Percentiles rank a stretch among this genome's conserved stretches.
Evolutionary conservation across 2,113 vertebrate species (phyloP).

Genomic region (human (Homo sapiens)): DNA sequence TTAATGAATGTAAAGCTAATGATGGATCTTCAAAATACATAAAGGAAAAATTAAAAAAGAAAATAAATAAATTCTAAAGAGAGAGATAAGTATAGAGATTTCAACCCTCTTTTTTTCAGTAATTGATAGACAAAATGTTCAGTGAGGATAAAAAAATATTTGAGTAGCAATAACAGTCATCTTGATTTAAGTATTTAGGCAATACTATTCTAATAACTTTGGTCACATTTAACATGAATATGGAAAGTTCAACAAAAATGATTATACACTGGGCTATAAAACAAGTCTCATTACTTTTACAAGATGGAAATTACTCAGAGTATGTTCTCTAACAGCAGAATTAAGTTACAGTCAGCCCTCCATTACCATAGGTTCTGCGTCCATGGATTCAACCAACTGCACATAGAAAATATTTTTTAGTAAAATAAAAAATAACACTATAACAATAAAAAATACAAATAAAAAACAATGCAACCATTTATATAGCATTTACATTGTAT

Average conservation of each 20-base stretch:
- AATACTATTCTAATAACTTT: neutral
- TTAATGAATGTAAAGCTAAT: neutral
- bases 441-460: neutral
- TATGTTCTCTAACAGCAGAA: conserved; percentile 7
- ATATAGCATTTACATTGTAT: neutral
- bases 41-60: conserved; percentile 9
- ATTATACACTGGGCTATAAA: neutral
- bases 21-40: neutral
- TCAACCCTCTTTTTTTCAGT: neutral
- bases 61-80: neutral
- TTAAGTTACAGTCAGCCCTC: neutral
- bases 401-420: neutral
- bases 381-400: too few relatives aligned
- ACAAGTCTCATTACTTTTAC: neutral
- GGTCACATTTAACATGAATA: neutral
- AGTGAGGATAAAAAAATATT: neutral
- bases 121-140: neutral
- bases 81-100: neutral
- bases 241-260: neutral
- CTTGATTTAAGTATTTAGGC: conserved; percentile 13
- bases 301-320: neutral
- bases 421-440: neutral
- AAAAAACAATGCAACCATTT: neutral
- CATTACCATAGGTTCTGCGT: neutral
- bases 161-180: neutral